Evolutionary conservation across 2,113 vertebrate species (phyloP), one percentile per base, ranked within the genome.

Genomic region (Todiramphus chloris): DNA sequence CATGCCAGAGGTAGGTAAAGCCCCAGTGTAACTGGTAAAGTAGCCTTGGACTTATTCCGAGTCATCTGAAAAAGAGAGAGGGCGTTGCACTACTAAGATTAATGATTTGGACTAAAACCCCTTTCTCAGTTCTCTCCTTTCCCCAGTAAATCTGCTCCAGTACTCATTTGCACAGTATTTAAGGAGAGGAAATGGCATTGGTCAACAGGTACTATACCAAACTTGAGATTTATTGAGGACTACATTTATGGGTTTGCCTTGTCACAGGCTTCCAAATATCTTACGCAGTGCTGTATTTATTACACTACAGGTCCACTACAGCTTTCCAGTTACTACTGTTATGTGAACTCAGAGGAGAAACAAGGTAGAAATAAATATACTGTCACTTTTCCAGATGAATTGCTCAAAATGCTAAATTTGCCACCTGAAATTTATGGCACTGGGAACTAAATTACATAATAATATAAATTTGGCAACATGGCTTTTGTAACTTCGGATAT

Each of bases 291-390:
- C 53, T 33, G 46, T 94, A 92, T 94, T 96, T 95, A 92, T 89
- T 93, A 46, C 80, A 68, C 81, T 92, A 92, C 69, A 79, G 73
- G 48, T 75, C 66, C 0, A 2, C 73, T 76, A 33, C 16, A 72
- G 86, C 83, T 87, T 96, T 80, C 41, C 62, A 87, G 94, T 93
- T 93, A 79, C 75, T 94, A 92, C 53, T 89, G 76, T 84, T 94
- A 79, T 43, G 50, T 85, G 86, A 96, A 92, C 48, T 79, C 91
- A 89, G 80, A 97, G 74, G 62, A 94, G 67, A 92, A 95, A 89
- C 87, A 93, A 93, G 77, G 80, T 60, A 87, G 90, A 84, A 97
- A 83, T 91, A 93, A 94, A 96, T 93, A 90, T 64, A 41, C 64
- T 95, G 85, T 81, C 72, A 92, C 66, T 84, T 89, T 87, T 91